These are phyloP conservation scores for Idris sp. DNA, from an alignment of 1,140 invertebrate species.

Conservation along the genomic window DNA sequence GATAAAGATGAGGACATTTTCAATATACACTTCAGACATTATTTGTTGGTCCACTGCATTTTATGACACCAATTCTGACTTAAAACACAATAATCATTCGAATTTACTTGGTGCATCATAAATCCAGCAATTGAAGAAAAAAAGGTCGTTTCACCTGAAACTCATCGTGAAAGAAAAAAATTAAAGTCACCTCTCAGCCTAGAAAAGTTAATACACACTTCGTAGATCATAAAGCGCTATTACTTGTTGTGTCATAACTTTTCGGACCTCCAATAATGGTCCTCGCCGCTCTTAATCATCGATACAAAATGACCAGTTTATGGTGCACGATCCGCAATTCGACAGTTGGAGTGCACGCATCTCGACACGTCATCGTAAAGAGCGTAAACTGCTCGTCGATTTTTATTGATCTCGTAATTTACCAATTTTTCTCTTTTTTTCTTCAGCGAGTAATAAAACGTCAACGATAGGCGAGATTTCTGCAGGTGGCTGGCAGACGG, in stretches of 20 bases:
- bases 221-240: constrained; percentile 28
- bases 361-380: constrained; percentile 41
- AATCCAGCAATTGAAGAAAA: constrained; percentile 27
- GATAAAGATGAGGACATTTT: constrained; percentile 19
- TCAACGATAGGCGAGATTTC: constrained; percentile 21
- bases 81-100: constrained; percentile 21
- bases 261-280: constrained; percentile 21
- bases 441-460: constrained; percentile 43
- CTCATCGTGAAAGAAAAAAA: constrained; percentile 14
- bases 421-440: constrained; percentile 35
- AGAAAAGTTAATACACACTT: constrained; percentile 27
- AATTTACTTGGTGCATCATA: constrained; percentile 33
- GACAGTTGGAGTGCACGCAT: constrained; percentile 17
- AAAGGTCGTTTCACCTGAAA: constrained; percentile 6
- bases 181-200: neutral
- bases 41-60: constrained; percentile 15
- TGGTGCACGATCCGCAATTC: constrained; percentile 7
- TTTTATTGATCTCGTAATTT: constrained; percentile 61
- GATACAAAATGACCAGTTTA: constrained; percentile 40
- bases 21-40: constrained; percentile 10
- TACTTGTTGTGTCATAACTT: constrained; percentile 42
- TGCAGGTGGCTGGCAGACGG: constrained; percentile 34
- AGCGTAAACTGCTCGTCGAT: constrained; percentile 35
- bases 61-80: constrained; percentile 26
- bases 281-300: constrained; percentile 31